A percentile compares a stretch with the other conserved stretches of the same genome.
These are phyloP conservation scores for Ceratina calcarata DNA, from an alignment of 1,140 invertebrate species.

Conservation along the genomic window DNA sequence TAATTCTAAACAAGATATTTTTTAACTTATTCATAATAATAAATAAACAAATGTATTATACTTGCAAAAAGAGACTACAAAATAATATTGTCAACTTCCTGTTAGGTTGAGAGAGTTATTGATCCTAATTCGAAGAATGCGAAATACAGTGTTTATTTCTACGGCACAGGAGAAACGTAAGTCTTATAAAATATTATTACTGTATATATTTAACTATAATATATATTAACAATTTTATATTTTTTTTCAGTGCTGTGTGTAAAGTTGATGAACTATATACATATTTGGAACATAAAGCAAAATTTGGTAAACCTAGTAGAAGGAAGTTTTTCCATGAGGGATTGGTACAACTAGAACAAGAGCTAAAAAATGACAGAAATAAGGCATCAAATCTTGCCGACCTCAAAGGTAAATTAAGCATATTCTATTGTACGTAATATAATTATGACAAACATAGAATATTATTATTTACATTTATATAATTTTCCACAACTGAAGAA, in stretches of 20 bases:
- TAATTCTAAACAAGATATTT: neutral
- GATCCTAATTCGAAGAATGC: conserved; percentile 87
- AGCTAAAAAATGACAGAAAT: conserved; percentile 70
- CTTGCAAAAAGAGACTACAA: neutral
- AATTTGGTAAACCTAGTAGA: conserved; percentile 84
- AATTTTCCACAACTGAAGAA: conserved; percentile 23
- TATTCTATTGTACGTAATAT: no score
- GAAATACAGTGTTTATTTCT: conserved; percentile 95
- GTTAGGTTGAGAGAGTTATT: conserved; percentile 86
- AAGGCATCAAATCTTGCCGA: conserved; percentile 49
- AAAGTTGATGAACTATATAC: conserved; percentile 80
- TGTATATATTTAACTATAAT: neutral
- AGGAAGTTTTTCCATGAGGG: conserved; percentile 86
- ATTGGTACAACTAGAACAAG: conserved; percentile 83
- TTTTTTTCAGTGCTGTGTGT: conserved; percentile 75
- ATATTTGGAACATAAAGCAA: conserved; percentile 84
- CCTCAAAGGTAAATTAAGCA: conserved; percentile 49
- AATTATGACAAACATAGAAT: no score
- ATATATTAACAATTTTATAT: conserved; percentile 13
- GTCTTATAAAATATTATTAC: conserved; percentile 71
- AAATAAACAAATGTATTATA: neutral
- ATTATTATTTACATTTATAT: neutral
- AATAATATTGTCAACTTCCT: conserved; percentile 48
- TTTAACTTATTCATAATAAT: neutral
- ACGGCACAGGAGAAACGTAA: conserved; percentile 96